Conservation (phyloP, 2,113 vertebrate genomes). For the Geothlypis trichas region DNA sequence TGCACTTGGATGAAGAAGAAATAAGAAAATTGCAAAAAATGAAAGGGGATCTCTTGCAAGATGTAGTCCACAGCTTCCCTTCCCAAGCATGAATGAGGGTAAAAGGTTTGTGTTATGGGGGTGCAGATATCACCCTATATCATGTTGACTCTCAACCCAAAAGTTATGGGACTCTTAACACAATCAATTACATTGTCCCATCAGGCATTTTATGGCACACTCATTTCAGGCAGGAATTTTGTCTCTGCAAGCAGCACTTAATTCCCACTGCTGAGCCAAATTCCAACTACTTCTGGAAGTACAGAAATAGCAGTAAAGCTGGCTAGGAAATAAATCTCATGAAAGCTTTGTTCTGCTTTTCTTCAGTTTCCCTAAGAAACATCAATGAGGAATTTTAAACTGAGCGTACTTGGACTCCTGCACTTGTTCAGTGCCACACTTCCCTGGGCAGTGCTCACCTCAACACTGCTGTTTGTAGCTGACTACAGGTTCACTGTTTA, state of each 20-base stretch:
- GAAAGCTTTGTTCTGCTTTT: background rate
- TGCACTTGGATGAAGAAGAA: background rate
- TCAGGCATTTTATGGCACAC: background rate
- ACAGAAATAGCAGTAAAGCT: background rate
- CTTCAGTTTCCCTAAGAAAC: background rate
- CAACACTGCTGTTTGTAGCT: background rate
- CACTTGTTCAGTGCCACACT: accelerated
- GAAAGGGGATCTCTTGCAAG: background rate
- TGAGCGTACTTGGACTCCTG: background rate
- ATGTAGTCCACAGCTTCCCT: background rate
- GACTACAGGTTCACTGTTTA: background rate
- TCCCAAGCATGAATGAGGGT: background rate
- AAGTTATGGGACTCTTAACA: background rate
- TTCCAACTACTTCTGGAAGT: background rate
- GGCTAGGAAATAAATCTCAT: background rate
- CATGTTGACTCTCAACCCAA: background rate
- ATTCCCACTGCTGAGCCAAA: background rate
- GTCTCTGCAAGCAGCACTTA: background rate
- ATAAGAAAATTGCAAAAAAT: background rate
- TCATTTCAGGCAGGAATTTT: background rate
- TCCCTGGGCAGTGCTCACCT: background rate
- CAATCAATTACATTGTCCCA: background rate
- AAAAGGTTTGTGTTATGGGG: background rate
- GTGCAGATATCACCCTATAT: background rate
- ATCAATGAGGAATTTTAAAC: background rate